These are phyloP conservation scores for Microtus pennsylvanicus DNA, from an alignment of 2,113 vertebrate genomes.

Conservation along the genomic window DNA sequence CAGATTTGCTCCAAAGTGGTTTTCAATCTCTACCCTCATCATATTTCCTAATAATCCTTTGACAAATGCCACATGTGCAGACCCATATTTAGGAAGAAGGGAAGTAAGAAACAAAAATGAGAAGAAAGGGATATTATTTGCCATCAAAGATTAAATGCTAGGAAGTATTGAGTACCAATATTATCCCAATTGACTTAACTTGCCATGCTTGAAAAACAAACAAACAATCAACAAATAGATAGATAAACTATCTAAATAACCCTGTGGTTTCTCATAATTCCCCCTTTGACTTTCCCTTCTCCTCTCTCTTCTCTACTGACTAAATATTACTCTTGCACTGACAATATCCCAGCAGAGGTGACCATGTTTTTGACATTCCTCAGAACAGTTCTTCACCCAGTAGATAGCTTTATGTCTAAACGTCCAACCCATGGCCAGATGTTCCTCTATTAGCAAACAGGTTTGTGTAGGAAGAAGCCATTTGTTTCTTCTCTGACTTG, in stretches of 20 bases:
- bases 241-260: neutral
- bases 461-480: neutral
- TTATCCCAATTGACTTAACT: neutral
- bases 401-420: neutral
- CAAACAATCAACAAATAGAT: neutral
- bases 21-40: neutral
- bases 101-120: neutral
- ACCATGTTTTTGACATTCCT: neutral
- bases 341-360: neutral
- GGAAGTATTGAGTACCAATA: neutral
- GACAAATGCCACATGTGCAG: neutral
- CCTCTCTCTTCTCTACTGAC: neutral
- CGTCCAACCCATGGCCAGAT: neutral
- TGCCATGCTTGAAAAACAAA: neutral
- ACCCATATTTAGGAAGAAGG: neutral
- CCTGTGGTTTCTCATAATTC: neutral
- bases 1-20: neutral
- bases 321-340: neutral
- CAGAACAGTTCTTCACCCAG: neutral
- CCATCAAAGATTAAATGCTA: neutral
- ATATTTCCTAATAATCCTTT: neutral
- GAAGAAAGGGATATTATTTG: neutral
- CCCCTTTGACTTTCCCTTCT: neutral
- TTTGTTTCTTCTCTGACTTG: neutral
- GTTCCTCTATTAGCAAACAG: neutral